Evolutionary conservation across 1,140 invertebrate genomes (phyloP), one percentile per base, ranked within the genome.

Genomic region (Trypoxylus dichotomus): DNA sequence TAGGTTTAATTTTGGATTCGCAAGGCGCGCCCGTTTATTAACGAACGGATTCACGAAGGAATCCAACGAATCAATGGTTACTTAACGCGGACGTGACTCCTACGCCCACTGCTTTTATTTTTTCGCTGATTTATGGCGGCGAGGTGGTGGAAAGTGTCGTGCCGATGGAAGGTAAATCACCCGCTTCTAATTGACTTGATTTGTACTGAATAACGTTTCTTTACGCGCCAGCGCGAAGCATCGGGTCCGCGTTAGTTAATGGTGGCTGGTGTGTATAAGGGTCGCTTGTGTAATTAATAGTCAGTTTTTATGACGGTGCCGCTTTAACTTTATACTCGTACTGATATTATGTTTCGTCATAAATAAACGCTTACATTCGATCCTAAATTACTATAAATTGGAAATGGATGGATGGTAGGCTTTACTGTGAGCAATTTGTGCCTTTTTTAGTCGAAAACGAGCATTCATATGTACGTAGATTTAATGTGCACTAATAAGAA

Each of bases 151-250:
- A 25, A 29, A 68, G 60, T 29, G 60, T 68, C 60, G 60, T 68
- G 60, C 60, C 60, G 21, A 24, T 27, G 60, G 60, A 68, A 68
- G 60, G 60, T 68, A 68, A 68, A 68, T 68, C 60, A 68, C 60
- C 60, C 60, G 60, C 60, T 68, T 68, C 60, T 68, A 68, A 68
- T 68, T 68, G 60, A 68, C 60, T 68, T 68, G 60, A 68, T 68
- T 68, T 68, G 60, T 68, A 68, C 60, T 68, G 60, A 68, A 68
- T 68, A 68, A 68, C 60, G 60, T 68, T 68, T 68, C 60, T 68
- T 68, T 68, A 68, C 60, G 60, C 60, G 60, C 60, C 60, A 68
- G 13, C 60, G 60, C 60, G 60, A 68, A 24, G 21, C 60, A 68
- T 68, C 60, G 47, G 15, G 60, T 29, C 24, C 60, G 24, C 24